Conservation (phyloP, 1,140 invertebrate species). For the Xylocopa sonorina region DNA sequence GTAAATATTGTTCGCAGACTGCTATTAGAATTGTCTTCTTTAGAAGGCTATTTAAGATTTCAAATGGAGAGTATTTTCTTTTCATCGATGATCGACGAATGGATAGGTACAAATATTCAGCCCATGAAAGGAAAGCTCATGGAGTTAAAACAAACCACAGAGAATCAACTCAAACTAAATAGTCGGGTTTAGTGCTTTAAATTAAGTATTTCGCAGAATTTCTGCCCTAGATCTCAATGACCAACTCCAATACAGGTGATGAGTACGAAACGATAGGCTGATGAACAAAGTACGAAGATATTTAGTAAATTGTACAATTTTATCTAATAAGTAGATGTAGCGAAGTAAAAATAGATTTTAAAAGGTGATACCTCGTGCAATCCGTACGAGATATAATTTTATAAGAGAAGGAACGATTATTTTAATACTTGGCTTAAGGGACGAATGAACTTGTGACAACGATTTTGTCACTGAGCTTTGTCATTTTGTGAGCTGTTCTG, state of each 20-base stretch:
- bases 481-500: conserved; percentile 58
- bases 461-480: conserved; percentile 45
- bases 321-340: conserved; percentile 42
- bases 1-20: conserved; percentile 75
- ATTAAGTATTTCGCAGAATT: conserved; percentile 29
- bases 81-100: conserved; percentile 82
- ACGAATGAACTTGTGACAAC: conserved; percentile 34
- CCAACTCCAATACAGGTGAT: conserved; percentile 19
- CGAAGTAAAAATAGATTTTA: conserved; percentile 30
- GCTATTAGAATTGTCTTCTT: conserved; percentile 80
- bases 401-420: conserved; percentile 53
- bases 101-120: conserved; percentile 82
- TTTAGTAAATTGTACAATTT: conserved; percentile 51
- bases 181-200: conserved; percentile 70
- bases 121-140: conserved; percentile 81
- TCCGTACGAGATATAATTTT: conserved; percentile 54
- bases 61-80: conserved; percentile 83
- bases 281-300: conserved; percentile 40
- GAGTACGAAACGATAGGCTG: conserved; percentile 33
- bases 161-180: conserved; percentile 81
- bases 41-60: conserved; percentile 82
- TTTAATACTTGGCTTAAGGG: conserved; percentile 57
- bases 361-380: conserved; percentile 19
- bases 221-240: conserved; percentile 44
- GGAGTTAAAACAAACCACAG: conserved; percentile 81